phyloP scores from a whole-genome alignment of 2,888 invertebrate genomes.

The Drepana falcataria region DNA sequence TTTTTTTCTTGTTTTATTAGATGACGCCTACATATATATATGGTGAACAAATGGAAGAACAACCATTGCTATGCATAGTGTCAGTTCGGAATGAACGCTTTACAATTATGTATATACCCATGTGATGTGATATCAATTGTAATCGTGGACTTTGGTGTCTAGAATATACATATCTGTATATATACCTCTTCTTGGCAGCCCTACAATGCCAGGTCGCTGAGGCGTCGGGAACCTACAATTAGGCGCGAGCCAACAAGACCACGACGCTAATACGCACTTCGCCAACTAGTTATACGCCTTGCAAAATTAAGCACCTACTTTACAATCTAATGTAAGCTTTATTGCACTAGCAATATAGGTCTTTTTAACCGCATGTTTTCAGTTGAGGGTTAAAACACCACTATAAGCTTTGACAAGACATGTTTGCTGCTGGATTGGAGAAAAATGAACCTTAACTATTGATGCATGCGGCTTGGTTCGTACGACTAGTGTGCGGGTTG shows the following conservation, averaged over 20 bases:
- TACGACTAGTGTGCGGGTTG: slow-evolving; percentile 12
- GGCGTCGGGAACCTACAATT: slow-evolving; percentile 78
- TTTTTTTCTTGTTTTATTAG: neutral
- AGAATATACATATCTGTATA: no score
- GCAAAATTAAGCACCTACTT: slow-evolving; percentile 19
- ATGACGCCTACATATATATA: neutral
- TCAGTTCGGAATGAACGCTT: no score
- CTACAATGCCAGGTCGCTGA: slow-evolving; percentile 51
- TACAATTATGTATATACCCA: no score
- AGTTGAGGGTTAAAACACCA: slow-evolving; percentile 42
- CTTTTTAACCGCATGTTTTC: slow-evolving; percentile 18
- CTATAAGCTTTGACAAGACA: slow-evolving; percentile 34
- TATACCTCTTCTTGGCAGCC: slow-evolving; percentile 29
- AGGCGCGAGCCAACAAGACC: slow-evolving; percentile 60
- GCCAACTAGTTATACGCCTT: slow-evolving; percentile 57
- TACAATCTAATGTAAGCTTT: slow-evolving; percentile 21
- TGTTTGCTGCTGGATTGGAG: slow-evolving; percentile 10
- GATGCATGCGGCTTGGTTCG: slow-evolving; percentile 4
- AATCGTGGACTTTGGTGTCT: no score
- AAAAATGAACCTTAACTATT: slow-evolving; percentile 17
- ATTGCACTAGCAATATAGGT: slow-evolving; percentile 13
- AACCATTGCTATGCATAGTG: no score
- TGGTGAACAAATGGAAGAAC: neutral
- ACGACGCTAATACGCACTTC: slow-evolving; percentile 65
- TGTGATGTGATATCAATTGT: no score